These are phyloP conservation scores for Apus apus DNA, from an alignment of 2,113 vertebrate species.

Conservation along the genomic window DNA sequence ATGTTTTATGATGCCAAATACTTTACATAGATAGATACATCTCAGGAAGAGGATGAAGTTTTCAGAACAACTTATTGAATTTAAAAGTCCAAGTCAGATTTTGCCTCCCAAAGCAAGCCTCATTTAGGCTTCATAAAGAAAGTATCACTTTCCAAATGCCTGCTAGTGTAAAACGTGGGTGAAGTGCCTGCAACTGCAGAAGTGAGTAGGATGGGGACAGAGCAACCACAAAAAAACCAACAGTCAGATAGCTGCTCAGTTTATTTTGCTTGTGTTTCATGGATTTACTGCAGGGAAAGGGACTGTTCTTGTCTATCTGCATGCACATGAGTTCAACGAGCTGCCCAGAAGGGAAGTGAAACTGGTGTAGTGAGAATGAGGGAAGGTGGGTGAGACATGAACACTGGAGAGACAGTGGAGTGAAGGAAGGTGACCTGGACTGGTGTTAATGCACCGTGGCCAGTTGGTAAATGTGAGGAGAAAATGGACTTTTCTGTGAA, in stretches of 20 bases:
- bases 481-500: neutral
- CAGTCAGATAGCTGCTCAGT: neutral
- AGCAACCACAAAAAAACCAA: neutral
- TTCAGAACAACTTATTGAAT: neutral
- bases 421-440: neutral
- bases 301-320: neutral
- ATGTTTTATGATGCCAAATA: neutral
- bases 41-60: neutral
- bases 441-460: rapidly evolving
- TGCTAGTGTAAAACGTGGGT: rapidly evolving
- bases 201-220: neutral
- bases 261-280: neutral
- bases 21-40: neutral
- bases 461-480: neutral
- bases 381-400: neutral
- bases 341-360: neutral
- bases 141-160: neutral
- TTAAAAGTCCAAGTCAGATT: neutral
- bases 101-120: neutral
- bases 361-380: neutral
- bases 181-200: rapidly evolving
- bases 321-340: neutral
- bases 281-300: neutral
- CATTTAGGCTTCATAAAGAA: neutral
- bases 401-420: neutral